phyloP scores from a whole-genome alignment of 2,888 invertebrate species.

The Pediacus dermestoides region DNA sequence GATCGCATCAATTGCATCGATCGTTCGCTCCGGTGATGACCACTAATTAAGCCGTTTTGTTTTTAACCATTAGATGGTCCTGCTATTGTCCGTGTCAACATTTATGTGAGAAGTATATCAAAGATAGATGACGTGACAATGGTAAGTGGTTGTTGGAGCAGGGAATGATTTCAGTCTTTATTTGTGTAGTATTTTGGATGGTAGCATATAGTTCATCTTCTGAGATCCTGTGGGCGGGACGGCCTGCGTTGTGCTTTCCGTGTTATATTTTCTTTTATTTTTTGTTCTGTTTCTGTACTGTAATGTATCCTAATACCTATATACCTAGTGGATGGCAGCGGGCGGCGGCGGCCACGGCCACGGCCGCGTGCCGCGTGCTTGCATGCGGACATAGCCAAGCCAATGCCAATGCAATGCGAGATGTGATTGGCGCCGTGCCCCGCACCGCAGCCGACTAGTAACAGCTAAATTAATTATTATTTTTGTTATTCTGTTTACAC shows the following conservation, averaged over 20 bases:
- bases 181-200: slow-evolving; percentile 44
- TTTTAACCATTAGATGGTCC: slow-evolving; percentile 73
- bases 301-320: background rate
- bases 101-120: slow-evolving; percentile 98
- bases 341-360: slow-evolving; percentile 29
- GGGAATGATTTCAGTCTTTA: slow-evolving; percentile 35
- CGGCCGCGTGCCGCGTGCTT: slow-evolving; percentile 32
- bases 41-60: slow-evolving; percentile 41
- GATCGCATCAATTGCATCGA: slow-evolving; percentile 23
- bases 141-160: slow-evolving; percentile 71
- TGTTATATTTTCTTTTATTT: no score
- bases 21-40: slow-evolving; percentile 34
- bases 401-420: no score
- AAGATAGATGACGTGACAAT: slow-evolving; percentile 99
- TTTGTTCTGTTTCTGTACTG: no score
- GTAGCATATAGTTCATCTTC: slow-evolving; percentile 32
- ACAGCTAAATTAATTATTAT: slow-evolving; percentile 17
- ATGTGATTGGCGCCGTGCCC: slow-evolving; percentile 48
- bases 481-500: slow-evolving; percentile 49
- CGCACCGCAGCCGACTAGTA: slow-evolving; percentile 38
- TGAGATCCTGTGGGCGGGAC: slow-evolving; percentile 33
- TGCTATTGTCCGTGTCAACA: slow-evolving; percentile 95
- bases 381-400: slow-evolving; percentile 44
- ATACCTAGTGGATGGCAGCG: slow-evolving; percentile 17
- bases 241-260: slow-evolving; percentile 22